A percentile compares a stretch with the other conserved stretches of the same genome.
phyloP scores from a whole-genome alignment of 2,888 invertebrate genomes.

The Meta bourneti region DNA sequence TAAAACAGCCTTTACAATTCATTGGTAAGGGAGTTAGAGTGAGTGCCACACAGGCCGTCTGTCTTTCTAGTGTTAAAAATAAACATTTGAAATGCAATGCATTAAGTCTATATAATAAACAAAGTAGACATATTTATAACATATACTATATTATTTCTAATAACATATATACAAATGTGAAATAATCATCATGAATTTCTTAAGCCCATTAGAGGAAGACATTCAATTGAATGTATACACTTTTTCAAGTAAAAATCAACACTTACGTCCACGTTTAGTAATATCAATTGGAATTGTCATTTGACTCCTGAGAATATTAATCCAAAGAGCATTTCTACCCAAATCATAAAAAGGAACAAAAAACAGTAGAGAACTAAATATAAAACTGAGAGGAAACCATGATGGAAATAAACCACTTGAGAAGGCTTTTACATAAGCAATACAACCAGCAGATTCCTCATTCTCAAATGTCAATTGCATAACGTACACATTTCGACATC shows the following conservation, averaged over 20 bases:
- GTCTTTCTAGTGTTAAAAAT: no score
- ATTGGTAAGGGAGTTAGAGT: no score
- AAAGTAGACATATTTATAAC: no score
- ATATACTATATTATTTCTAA: no score
- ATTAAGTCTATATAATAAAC: no score
- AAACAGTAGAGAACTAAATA: constrained; percentile 64
- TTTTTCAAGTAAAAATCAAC: background rate
- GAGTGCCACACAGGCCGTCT: no score
- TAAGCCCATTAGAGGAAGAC: background rate
- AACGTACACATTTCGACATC: constrained; percentile 58
- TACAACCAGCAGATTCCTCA: constrained; percentile 49
- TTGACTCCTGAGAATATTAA: constrained; percentile 45
- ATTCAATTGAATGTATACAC: background rate
- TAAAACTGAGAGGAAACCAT: constrained; percentile 68
- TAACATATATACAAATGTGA: no score
- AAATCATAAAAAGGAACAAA: constrained; percentile 68
- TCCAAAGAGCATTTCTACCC: constrained; percentile 59
- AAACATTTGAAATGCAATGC: no score
- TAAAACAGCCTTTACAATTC: no score
- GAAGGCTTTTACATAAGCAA: constrained; percentile 52
- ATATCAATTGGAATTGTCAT: constrained; percentile 59
- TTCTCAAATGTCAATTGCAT: constrained; percentile 43
- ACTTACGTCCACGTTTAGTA: constrained; percentile 40
- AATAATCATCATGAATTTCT: no score
- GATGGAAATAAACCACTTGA: constrained; percentile 57